A percentile compares a stretch with the other conserved stretches of the same genome.
Evolutionary conservation across 1,140 invertebrate species (phyloP).

Genomic region (Trichonephila inaurata): DNA sequence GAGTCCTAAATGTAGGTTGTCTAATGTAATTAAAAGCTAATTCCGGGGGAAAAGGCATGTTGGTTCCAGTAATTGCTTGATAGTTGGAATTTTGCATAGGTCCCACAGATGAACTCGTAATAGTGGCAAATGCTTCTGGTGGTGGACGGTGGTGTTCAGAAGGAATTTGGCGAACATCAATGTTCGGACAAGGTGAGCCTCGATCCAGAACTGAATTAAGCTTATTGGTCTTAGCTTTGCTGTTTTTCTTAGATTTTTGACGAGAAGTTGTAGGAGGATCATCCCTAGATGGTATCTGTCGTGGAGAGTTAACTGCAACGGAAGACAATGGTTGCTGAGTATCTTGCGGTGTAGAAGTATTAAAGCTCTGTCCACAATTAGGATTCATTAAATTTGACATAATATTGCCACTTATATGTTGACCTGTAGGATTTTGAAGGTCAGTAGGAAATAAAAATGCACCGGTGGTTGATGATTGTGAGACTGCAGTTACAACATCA

Average conservation of each 20-base stretch:
- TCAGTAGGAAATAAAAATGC: constrained; percentile 68
- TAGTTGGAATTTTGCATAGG: constrained; percentile 54
- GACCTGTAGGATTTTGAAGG: constrained; percentile 44
- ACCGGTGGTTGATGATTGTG: constrained; percentile 60
- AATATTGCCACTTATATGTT: constrained; percentile 33
- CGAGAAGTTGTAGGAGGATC: constrained; percentile 37
- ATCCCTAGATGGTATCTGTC: constrained; percentile 50
- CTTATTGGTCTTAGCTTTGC: constrained; percentile 61
- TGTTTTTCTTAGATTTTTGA: constrained; percentile 70
- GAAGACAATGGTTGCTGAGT: constrained; percentile 45
- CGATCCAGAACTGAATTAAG: constrained; percentile 78
- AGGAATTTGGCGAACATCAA: constrained; percentile 82
- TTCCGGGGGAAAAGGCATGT: constrained; percentile 48
- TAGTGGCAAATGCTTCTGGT: constrained; percentile 73
- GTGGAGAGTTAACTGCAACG: background rate
- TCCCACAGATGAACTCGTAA: constrained; percentile 60
- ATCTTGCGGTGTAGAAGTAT: constrained; percentile 29
- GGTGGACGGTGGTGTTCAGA: constrained; percentile 81
- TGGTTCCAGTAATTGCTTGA: constrained; percentile 25
- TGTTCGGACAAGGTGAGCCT: constrained; percentile 83
- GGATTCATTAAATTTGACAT: constrained; percentile 63
- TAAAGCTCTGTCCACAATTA: constrained; percentile 58
- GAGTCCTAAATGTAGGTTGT: constrained; percentile 52
- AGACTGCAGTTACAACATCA: constrained; percentile 47
- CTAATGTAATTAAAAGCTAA: constrained; percentile 43